A percentile compares a stretch with the other conserved stretches of the same genome.
These are phyloP conservation scores for Cephus spinipes DNA, from an alignment of 2,888 invertebrate genomes.

Conservation along the genomic window DNA sequence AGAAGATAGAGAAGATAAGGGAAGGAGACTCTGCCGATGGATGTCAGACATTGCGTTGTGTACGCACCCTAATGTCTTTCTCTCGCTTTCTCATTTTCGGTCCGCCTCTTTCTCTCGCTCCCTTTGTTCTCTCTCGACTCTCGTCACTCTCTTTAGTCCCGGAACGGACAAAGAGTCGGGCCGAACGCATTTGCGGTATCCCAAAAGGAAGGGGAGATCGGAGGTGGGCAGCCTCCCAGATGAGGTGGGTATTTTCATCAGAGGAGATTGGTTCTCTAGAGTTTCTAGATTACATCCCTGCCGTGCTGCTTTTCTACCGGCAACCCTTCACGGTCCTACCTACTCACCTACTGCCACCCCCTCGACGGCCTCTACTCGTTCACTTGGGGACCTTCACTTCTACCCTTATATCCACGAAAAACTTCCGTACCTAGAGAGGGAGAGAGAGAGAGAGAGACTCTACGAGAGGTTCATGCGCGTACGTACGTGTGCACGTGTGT, in stretches of 20 bases:
- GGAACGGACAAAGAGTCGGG: conserved; percentile 13
- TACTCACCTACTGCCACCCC: too few species aligned
- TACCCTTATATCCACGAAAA: too few species aligned
- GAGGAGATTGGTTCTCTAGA: conserved; percentile 54
- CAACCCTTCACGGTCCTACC: background rate
- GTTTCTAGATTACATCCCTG: conserved; percentile 49
- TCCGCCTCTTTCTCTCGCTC: conserved; percentile 3
- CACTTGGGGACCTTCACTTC: too few species aligned
- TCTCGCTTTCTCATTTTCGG: too few species aligned
- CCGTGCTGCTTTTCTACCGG: conserved; percentile 19
- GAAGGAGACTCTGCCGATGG: background rate
- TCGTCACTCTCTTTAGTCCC: background rate
- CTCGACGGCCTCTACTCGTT: too few species aligned
- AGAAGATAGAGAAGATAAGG: background rate
- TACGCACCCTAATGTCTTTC: background rate
- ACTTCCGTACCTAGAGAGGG: too few species aligned
- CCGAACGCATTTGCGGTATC: conserved; percentile 43
- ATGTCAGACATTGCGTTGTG: background rate
- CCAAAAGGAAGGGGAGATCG: conserved; percentile 43
- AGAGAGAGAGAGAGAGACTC: too few species aligned
- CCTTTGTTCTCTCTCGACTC: conserved; percentile 15
- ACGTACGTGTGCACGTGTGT: too few species aligned
- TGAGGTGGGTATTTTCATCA: conserved; percentile 55
- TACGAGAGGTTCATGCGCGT: too few species aligned
- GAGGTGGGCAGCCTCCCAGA: conserved; percentile 12